phyloP scores from a whole-genome alignment of 2,888 invertebrate genomes.

The Scaptodrosophila latifasciaeformis region DNA sequence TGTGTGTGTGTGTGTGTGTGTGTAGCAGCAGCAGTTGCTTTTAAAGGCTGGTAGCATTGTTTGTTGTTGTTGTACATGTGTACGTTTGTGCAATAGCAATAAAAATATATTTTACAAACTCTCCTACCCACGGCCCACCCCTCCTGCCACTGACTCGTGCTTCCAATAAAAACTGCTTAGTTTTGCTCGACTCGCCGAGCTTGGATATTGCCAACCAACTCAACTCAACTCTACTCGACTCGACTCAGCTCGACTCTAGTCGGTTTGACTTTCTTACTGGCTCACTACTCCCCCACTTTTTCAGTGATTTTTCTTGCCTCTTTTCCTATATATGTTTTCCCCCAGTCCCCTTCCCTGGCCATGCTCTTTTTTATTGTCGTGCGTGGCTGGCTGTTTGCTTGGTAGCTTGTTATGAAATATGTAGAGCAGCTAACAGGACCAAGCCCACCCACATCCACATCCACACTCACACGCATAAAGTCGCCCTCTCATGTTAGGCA shows the following conservation, averaged over 20 bases:
- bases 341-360: neutral
- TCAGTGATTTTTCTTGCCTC: neutral
- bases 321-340: neutral
- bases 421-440: constrained; percentile 61
- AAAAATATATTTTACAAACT: constrained; percentile 71
- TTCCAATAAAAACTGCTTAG: constrained; percentile 57
- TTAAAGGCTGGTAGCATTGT: neutral
- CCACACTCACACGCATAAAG: constrained; percentile 19
- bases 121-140: constrained; percentile 3
- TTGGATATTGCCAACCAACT: neutral
- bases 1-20: constrained; percentile 8
- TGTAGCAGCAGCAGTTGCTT: constrained; percentile 1
- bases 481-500: constrained; percentile 46
- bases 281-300: constrained; percentile 5
- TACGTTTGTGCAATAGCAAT: constrained; percentile 61
- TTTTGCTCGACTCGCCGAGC: constrained; percentile 32
- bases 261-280: constrained; percentile 1
- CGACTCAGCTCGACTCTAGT: too few relatives aligned
- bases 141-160: constrained; percentile 44
- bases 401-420: constrained; percentile 63
- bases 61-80: constrained; percentile 4
- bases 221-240: too few relatives aligned
- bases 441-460: constrained; percentile 3
- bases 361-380: constrained; percentile 24
- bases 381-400: constrained; percentile 17